A percentile compares a stretch with the other conserved stretches of the same genome.
These are phyloP conservation scores for Sphaerolaimus hirsutus DNA, from an alignment of 2,888 invertebrate genomes.

Conservation along the genomic window DNA sequence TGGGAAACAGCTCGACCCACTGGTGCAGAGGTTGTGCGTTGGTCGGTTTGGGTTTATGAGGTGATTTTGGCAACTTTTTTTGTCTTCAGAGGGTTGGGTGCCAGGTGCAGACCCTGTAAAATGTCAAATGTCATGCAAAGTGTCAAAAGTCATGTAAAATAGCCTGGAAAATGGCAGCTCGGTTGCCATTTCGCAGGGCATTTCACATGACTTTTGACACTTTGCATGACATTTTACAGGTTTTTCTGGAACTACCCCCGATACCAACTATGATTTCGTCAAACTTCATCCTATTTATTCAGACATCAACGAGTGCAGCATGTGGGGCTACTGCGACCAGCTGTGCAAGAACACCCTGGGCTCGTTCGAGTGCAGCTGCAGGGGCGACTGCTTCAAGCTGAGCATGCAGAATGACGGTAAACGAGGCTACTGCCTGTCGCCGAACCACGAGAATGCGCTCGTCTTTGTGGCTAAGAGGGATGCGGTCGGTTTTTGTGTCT, in stretches of 20 bases:
- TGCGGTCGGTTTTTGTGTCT: too few species aligned
- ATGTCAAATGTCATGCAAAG: too few species aligned
- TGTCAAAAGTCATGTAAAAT: too few species aligned
- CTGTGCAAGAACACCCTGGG: constrained; percentile 63
- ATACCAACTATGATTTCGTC: too few species aligned
- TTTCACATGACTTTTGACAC: too few species aligned
- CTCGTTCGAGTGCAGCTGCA: constrained; percentile 36
- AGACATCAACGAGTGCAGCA: constrained; percentile 56
- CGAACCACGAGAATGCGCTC: constrained; percentile 19
- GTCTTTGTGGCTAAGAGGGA: constrained; percentile 21
- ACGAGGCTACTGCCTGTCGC: constrained; percentile 21
- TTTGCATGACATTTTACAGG: too few species aligned
- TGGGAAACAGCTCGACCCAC: constrained; percentile 54
- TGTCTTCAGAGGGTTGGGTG: too few species aligned
- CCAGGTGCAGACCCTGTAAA: too few species aligned
- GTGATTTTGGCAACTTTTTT: background rate
- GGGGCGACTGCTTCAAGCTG: constrained; percentile 17
- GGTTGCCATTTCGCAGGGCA: too few species aligned
- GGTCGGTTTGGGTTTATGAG: constrained; percentile 31
- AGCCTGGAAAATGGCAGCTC: too few species aligned
- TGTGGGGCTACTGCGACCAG: constrained; percentile 53
- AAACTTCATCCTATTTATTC: background rate
- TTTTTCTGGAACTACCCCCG: too few species aligned
- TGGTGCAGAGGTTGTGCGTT: constrained; percentile 54
- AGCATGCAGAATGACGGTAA: constrained; percentile 3